Conservation (phyloP, 2,113 vertebrate species). For the Lucifuga dentata region DNA sequence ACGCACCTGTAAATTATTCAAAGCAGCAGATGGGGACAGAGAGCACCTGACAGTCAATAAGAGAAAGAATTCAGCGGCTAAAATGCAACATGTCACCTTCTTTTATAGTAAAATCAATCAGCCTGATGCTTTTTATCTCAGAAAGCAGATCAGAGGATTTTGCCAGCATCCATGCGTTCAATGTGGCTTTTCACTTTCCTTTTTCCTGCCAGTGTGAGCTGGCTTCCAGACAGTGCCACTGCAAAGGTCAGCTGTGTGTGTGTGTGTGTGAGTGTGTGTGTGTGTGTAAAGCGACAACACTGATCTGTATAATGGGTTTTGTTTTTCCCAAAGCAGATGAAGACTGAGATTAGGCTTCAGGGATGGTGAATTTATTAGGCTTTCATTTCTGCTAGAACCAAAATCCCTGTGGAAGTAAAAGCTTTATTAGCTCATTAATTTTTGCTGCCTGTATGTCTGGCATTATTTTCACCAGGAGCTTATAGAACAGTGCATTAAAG, state of each 20-base stretch:
- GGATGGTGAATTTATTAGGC: constrained; percentile 71
- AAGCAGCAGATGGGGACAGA: constrained; percentile 59
- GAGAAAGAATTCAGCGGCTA: constrained; percentile 32
- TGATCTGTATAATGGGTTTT: constrained; percentile 77
- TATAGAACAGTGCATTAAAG: constrained; percentile 19
- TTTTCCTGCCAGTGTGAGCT: constrained; percentile 58
- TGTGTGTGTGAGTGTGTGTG: not conserved
- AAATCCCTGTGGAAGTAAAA: constrained; percentile 67
- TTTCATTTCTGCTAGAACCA: constrained; percentile 67
- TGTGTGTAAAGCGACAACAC: constrained; percentile 53
- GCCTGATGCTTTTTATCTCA: constrained; percentile 63
- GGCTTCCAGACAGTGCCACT: constrained; percentile 60
- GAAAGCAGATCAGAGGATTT: constrained; percentile 66
- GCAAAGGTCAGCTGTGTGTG: constrained; percentile 66
- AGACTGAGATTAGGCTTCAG: constrained; percentile 73
- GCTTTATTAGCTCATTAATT: constrained; percentile 75
- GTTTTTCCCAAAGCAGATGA: constrained; percentile 77
- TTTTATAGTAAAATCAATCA: constrained; percentile 57
- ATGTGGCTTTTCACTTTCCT: constrained; percentile 60
- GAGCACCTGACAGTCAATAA: constrained; percentile 18
- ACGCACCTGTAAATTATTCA: constrained; percentile 79
- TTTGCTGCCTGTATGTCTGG: constrained; percentile 25
- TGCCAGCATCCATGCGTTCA: constrained; percentile 59
- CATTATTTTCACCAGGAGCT: constrained; percentile 23
- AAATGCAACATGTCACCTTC: constrained; percentile 23